Percentiles rank a stretch among this genome's conserved stretches.
phyloP scores from a whole-genome alignment of 2,113 vertebrate genomes.

The Buteo buteo region DNA sequence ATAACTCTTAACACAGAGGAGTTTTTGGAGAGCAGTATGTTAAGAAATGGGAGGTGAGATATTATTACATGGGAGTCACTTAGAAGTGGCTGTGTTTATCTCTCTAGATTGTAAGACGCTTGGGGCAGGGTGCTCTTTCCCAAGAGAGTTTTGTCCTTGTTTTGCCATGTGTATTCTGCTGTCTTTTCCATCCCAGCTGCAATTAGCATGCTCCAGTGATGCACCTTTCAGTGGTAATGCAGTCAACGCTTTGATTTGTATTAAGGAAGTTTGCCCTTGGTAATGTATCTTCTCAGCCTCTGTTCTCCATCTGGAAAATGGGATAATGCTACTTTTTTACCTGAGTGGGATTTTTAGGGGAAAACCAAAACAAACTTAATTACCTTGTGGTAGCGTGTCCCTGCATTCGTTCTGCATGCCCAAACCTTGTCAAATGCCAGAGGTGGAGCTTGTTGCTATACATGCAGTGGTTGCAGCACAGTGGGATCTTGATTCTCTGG shows the following conservation, averaged over 20 bases:
- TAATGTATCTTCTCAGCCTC: background rate
- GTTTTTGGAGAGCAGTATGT: background rate
- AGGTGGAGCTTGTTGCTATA: background rate
- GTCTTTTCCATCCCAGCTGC: background rate
- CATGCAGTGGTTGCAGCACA: rapidly evolving
- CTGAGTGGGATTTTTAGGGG: background rate
- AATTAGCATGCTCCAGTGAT: background rate
- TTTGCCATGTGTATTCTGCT: background rate
- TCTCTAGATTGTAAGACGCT: background rate
- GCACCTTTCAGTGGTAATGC: background rate
- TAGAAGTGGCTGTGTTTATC: background rate
- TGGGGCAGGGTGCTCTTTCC: background rate
- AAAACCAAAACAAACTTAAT: background rate
- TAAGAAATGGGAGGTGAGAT: background rate
- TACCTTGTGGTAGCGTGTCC: background rate
- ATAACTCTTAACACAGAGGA: background rate
- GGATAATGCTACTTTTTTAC: background rate
- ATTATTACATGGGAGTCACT: background rate
- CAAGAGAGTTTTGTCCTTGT: background rate
- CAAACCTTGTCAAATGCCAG: background rate
- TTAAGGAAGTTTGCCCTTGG: background rate
- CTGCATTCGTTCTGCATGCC: background rate
- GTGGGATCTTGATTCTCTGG: background rate
- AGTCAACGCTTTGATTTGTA: background rate
- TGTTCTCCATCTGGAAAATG: background rate